These are phyloP conservation scores for Parapristionchus giblindavisi DNA, from an alignment of 2,888 invertebrate species.

Conservation along the genomic window DNA sequence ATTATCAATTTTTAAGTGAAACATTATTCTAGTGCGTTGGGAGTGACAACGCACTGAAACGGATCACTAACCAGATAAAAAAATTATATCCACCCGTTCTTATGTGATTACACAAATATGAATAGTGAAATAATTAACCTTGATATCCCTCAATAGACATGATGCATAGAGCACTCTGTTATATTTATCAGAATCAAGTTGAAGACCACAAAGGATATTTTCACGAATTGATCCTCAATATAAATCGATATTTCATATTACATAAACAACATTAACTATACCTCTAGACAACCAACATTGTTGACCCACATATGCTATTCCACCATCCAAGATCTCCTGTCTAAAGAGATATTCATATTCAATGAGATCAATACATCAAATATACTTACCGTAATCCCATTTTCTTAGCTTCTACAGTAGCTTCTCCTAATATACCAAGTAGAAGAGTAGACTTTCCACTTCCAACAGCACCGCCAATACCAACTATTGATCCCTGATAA, in stretches of 20 bases:
- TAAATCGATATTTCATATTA: background rate
- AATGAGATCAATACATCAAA: background rate
- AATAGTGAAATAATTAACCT: too few species aligned
- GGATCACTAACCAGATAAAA: too few species aligned
- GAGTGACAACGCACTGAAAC: too few species aligned
- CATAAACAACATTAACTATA: slow-evolving; percentile 2
- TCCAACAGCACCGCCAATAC: slow-evolving; percentile 87
- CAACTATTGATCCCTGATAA: slow-evolving; percentile 74
- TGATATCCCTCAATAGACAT: slow-evolving; percentile 80
- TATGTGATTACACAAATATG: too few species aligned
- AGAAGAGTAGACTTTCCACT: slow-evolving; percentile 89
- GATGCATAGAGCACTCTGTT: slow-evolving; percentile 83
- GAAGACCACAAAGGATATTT: slow-evolving; percentile 90
- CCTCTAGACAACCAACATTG: slow-evolving; percentile 89
- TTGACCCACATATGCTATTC: slow-evolving; percentile 87
- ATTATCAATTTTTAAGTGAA: too few species aligned
- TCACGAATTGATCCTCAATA: slow-evolving; percentile 76
- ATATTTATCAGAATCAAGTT: slow-evolving; percentile 83
- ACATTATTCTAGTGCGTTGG: too few species aligned
- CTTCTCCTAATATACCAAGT: slow-evolving; percentile 69
- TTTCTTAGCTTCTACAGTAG: slow-evolving; percentile 69
- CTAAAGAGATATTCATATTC: background rate
- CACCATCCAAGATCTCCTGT: slow-evolving; percentile 43
- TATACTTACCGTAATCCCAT: slow-evolving; percentile 75
- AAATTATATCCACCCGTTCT: too few species aligned